Evolutionary conservation across 2,113 vertebrate species (phyloP).

Genomic region (Ceuthmochares aereus): DNA sequence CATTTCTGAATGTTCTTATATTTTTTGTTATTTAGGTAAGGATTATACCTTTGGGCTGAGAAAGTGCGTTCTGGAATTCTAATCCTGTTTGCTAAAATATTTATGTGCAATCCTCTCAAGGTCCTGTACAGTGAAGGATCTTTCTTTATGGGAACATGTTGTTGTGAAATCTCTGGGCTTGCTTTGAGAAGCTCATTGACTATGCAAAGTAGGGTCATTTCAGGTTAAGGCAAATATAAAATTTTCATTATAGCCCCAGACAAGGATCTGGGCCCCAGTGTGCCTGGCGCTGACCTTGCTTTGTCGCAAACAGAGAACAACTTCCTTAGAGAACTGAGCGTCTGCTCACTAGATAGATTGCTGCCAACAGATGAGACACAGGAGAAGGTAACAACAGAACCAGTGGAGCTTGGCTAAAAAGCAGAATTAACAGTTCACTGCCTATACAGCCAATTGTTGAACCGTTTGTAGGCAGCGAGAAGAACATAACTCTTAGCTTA

Average conservation of each 20-base stretch:
- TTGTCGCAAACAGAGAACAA: not conserved
- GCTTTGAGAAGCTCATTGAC: not conserved
- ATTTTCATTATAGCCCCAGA: not conserved
- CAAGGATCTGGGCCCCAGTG: not conserved
- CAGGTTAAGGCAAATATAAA: not conserved
- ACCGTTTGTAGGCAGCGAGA: not conserved
- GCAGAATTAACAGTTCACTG: not conserved
- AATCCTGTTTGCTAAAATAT: slow-evolving; percentile 37
- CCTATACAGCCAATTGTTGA: not conserved
- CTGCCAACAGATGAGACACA: not conserved
- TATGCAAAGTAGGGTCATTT: not conserved
- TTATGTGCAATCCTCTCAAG: not conserved
- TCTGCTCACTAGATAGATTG: not conserved
- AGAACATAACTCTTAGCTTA: not conserved
- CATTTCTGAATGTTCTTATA: not conserved
- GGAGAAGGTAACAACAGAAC: not conserved
- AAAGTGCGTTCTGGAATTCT: not conserved
- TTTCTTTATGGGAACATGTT: not conserved
- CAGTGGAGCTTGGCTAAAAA: not conserved
- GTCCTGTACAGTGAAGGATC: not conserved
- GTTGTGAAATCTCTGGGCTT: not conserved
- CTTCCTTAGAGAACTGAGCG: not conserved
- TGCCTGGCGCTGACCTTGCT: not conserved
- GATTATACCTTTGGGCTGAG: not conserved
- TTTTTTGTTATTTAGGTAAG: not conserved